Evolutionary conservation across 2,888 invertebrate genomes (phyloP).

Genomic region (Parochlus steinenii): DNA sequence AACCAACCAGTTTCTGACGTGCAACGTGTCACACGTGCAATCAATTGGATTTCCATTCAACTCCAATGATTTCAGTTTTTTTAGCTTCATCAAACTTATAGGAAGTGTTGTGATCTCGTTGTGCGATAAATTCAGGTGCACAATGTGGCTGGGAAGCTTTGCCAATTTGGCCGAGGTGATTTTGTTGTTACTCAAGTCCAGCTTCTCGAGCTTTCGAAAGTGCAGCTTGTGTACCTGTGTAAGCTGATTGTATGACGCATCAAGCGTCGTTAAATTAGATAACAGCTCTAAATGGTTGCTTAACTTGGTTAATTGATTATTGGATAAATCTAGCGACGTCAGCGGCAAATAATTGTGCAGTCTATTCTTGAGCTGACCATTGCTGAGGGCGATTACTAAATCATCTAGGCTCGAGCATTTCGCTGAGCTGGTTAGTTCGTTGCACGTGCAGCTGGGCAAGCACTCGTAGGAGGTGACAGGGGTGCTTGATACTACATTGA

Average conservation of each 20-base stretch:
- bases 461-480: conserved; percentile 5
- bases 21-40: conserved; percentile 52
- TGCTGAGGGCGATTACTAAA: conserved; percentile 14
- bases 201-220: conserved; percentile 37
- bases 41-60: conserved; percentile 49
- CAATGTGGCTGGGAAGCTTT: conserved; percentile 40
- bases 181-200: conserved; percentile 43
- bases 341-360: conserved; percentile 18
- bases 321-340: conserved; percentile 42
- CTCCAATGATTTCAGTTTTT: conserved; percentile 42
- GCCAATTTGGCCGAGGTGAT: conserved; percentile 35
- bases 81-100: conserved; percentile 36
- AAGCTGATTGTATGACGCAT: conserved; percentile 45
- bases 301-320: conserved; percentile 40
- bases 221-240: conserved; percentile 40
- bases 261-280: conserved; percentile 41
- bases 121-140: conserved; percentile 42
- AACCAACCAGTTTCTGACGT: conserved; percentile 42
- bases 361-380: not conserved
- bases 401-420: conserved; percentile 25
- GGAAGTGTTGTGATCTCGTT: conserved; percentile 44
- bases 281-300: conserved; percentile 39
- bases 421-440: conserved; percentile 15
- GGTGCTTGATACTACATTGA: conserved; percentile 8
- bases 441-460: conserved; percentile 3